Evolutionary conservation across 2,888 invertebrate genomes (phyloP).

Genomic region (Dinocampus coccinellae): DNA sequence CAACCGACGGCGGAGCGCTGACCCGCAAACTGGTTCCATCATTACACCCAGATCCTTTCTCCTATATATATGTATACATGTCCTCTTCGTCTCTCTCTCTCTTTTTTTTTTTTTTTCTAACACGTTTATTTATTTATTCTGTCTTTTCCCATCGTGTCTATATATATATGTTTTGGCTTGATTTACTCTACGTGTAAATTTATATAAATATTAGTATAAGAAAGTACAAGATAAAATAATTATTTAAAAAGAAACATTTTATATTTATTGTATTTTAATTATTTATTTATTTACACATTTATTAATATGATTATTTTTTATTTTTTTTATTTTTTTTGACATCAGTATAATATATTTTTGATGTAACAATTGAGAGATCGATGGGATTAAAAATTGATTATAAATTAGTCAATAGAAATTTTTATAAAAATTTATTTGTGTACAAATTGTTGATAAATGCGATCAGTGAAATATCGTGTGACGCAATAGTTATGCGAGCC

Average conservation of each 20-base stretch:
- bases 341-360: not conserved
- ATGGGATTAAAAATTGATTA: too few species aligned
- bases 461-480: not conserved
- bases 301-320: too few species aligned
- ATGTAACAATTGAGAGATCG: not conserved
- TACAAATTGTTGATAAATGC: not conserved
- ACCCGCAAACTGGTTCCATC: conserved; percentile 66
- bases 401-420: not conserved
- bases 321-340: not conserved
- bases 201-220: too few species aligned
- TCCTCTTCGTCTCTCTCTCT: conserved; percentile 3
- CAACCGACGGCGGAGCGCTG: conserved; percentile 59
- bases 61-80: conserved; percentile 3
- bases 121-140: conserved; percentile 7
- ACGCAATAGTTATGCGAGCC: conserved; percentile 1
- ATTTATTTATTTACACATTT: not conserved
- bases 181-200: not conserved
- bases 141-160: not conserved
- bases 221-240: too few species aligned
- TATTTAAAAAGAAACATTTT: too few species aligned
- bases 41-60: conserved; percentile 50
- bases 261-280: not conserved
- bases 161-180: not conserved
- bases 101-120: conserved; percentile 18
- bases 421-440: not conserved